These are phyloP conservation scores for Gastrophryne carolinensis DNA, from an alignment of 2,797 vertebrate genomes.

Conservation along the genomic window DNA sequence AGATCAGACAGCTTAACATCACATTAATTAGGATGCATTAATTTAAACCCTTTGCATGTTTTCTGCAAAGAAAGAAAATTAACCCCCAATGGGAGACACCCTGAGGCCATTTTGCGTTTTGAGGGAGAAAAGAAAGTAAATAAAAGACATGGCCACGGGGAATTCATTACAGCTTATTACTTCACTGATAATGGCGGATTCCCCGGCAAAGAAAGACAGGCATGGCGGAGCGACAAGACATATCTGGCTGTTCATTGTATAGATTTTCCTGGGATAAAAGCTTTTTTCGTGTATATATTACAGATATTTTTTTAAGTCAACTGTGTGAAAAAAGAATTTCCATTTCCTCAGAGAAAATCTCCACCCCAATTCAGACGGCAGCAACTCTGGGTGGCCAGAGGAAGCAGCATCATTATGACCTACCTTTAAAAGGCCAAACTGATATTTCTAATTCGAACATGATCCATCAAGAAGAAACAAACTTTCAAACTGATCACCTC, in stretches of 20 bases:
- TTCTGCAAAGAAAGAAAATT: conserved; percentile 54
- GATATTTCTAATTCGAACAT: too few relatives aligned
- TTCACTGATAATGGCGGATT: conserved; percentile 21
- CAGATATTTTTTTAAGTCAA: too few relatives aligned
- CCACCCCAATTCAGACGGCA: too few relatives aligned
- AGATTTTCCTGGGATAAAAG: neutral
- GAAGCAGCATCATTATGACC: too few relatives aligned
- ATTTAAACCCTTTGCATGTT: conserved; percentile 81
- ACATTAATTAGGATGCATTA: conserved; percentile 83
- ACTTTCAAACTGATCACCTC: too few relatives aligned
- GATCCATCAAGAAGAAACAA: too few relatives aligned
- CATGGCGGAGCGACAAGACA: neutral
- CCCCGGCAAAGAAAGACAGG: conserved; percentile 1
- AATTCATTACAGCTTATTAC: conserved; percentile 49
- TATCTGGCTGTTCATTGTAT: neutral
- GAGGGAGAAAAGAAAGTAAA: conserved; percentile 37
- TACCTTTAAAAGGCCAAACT: too few relatives aligned
- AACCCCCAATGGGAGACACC: conserved; percentile 46
- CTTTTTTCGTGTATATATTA: too few relatives aligned
- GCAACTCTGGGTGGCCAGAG: too few relatives aligned
- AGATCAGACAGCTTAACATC: conserved; percentile 81
- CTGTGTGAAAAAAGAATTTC: too few relatives aligned
- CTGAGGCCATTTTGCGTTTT: conserved; percentile 35
- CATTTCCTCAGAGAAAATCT: too few relatives aligned
- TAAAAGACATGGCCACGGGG: conserved; percentile 41